Evolutionary conservation across 2,888 invertebrate genomes (phyloP).

Genomic region (Asteroscopus sphinx): DNA sequence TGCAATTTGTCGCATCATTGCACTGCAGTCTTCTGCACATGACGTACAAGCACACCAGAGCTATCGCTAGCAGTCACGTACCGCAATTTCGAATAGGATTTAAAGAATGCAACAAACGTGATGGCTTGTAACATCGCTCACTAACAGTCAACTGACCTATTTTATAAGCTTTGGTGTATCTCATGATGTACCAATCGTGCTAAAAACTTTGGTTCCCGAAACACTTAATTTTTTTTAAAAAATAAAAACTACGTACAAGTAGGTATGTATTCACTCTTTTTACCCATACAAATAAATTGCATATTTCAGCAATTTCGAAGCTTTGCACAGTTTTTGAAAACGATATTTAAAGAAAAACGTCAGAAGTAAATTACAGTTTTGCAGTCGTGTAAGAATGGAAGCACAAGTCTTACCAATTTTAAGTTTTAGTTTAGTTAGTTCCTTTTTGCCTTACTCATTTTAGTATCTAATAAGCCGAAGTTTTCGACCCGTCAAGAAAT

Average conservation of each 20-base stretch:
- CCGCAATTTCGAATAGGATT: conserved; percentile 40
- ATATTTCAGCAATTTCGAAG: conserved; percentile 10
- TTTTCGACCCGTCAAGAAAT: background rate
- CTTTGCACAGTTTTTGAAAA: background rate
- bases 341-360: no score
- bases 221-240: conserved; percentile 2
- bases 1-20: conserved; percentile 52
- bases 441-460: background rate
- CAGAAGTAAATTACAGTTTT: conserved; percentile 1
- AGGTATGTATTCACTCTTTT: conserved; percentile 14
- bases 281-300: conserved; percentile 1
- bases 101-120: conserved; percentile 44
- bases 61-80: conserved; percentile 29
- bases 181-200: background rate
- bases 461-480: background rate
- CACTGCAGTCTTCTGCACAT: conserved; percentile 31
- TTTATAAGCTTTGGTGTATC: conserved; percentile 11
- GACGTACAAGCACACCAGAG: conserved; percentile 12
- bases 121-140: conserved; percentile 12
- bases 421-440: background rate
- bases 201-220: conserved; percentile 3
- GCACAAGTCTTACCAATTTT: no score
- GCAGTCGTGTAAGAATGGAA: background rate
- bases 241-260: background rate
- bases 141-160: conserved; percentile 1